Conservation (phyloP, 2,888 invertebrate genomes). For the Metallyticus violacea region DNA sequence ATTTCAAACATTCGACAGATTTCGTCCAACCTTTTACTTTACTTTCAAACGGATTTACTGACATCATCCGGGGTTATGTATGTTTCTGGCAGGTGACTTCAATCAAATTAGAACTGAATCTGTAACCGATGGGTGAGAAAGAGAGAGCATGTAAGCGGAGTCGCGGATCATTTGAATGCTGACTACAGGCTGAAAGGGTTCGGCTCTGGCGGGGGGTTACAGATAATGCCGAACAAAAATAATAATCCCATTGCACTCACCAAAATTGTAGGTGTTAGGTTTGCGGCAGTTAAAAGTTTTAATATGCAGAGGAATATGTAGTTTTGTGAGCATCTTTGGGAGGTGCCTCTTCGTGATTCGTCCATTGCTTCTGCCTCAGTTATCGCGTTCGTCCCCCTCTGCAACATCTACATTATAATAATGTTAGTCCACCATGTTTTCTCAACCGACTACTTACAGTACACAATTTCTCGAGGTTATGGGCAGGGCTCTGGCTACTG, state of each 20-base stretch:
- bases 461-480: not conserved
- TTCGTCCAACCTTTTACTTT: not conserved
- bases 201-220: not conserved
- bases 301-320: not conserved
- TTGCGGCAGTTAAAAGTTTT: not conserved
- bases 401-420: slow-evolving; percentile 7
- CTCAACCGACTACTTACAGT: slow-evolving; percentile 16
- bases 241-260: not conserved
- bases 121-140: not conserved
- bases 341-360: not conserved
- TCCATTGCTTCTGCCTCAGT: not conserved
- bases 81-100: slow-evolving; percentile 18
- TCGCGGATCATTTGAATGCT: not conserved
- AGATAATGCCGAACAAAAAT: not conserved
- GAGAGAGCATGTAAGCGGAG: too few species aligned
- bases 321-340: not conserved
- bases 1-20: not conserved
- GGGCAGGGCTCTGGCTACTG: slow-evolving; percentile 26
- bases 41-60: not conserved
- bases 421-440: slow-evolving; percentile 8
- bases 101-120: slow-evolving; percentile 3
- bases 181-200: not conserved
- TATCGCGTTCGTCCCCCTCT: not conserved
- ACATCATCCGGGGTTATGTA: not conserved
- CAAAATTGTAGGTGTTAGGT: not conserved